These are phyloP conservation scores for Steatocranus sp. DNA, from an alignment of 2,797 vertebrate genomes.

Conservation along the genomic window DNA sequence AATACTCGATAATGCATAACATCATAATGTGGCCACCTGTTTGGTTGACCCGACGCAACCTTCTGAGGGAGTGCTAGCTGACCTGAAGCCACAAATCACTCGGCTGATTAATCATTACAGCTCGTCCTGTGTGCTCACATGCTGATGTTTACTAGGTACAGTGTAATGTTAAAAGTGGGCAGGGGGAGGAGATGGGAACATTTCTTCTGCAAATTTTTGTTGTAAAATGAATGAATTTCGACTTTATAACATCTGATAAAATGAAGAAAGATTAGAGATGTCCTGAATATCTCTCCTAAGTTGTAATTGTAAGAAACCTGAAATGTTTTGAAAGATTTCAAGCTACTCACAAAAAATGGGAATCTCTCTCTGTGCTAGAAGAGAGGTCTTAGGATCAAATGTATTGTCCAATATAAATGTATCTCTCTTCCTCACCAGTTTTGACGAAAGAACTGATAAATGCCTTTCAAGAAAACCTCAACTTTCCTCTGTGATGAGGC, in stretches of 20 bases:
- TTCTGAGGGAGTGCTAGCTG: not conserved
- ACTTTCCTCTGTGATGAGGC: not conserved
- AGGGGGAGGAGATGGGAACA: not conserved
- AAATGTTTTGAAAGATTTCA: not conserved
- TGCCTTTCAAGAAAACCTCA: not conserved
- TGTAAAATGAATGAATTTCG: not conserved
- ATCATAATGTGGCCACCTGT: not conserved
- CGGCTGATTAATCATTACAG: not conserved
- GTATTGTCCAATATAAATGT: not conserved
- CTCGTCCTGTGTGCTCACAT: not conserved
- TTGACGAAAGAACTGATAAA: not conserved
- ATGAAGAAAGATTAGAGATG: not conserved
- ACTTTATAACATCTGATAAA: not conserved
- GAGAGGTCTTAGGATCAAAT: not conserved
- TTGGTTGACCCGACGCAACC: not conserved
- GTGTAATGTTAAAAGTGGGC: not conserved
- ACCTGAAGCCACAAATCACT: not conserved
- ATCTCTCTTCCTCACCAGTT: not conserved
- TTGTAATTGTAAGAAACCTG: not conserved
- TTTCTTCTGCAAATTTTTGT: not conserved
- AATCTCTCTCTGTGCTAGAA: not conserved
- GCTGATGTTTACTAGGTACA: not conserved
- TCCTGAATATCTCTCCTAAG: not conserved
- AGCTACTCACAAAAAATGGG: not conserved
- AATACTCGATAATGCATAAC: not conserved